phyloP scores from a whole-genome alignment of 2,888 invertebrate genomes.

The Drosophila macrothrix region DNA sequence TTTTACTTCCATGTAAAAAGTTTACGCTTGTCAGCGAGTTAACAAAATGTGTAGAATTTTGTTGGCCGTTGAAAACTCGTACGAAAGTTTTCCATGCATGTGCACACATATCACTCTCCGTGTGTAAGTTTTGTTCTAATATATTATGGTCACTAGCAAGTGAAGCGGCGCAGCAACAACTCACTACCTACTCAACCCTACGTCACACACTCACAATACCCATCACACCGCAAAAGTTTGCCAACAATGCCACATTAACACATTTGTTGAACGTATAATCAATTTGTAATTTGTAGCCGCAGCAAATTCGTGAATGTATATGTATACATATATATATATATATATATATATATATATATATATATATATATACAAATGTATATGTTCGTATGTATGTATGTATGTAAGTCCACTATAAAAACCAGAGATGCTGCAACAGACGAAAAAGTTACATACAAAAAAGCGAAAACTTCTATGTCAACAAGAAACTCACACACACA shows the following conservation, averaged over 20 bases:
- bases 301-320: slow-evolving; percentile 72
- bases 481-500: slow-evolving; percentile 58
- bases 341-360: slow-evolving; percentile 6
- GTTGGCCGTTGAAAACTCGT: slow-evolving; percentile 59
- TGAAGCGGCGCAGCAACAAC: slow-evolving; percentile 46
- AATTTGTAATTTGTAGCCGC: slow-evolving; percentile 82
- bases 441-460: slow-evolving; percentile 44
- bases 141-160: slow-evolving; percentile 72
- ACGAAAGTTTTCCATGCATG: slow-evolving; percentile 63
- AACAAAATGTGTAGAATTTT: slow-evolving; percentile 61
- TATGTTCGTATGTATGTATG: background rate
- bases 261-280: slow-evolving; percentile 82
- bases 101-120: slow-evolving; percentile 71
- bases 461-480: slow-evolving; percentile 71
- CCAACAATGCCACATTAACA: slow-evolving; percentile 82
- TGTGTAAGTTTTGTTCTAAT: slow-evolving; percentile 62
- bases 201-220: background rate
- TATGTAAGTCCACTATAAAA: slow-evolving; percentile 56
- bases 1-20: slow-evolving; percentile 62
- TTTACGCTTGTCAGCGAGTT: slow-evolving; percentile 75
- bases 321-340: background rate
- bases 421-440: slow-evolving; percentile 35
- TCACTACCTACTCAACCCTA: slow-evolving; percentile 5
- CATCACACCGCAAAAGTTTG: slow-evolving; percentile 65
- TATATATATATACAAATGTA: background rate